These are phyloP conservation scores for Drosophila yakuba DNA, from an alignment of 1,140 invertebrate genomes.

Conservation along the genomic window DNA sequence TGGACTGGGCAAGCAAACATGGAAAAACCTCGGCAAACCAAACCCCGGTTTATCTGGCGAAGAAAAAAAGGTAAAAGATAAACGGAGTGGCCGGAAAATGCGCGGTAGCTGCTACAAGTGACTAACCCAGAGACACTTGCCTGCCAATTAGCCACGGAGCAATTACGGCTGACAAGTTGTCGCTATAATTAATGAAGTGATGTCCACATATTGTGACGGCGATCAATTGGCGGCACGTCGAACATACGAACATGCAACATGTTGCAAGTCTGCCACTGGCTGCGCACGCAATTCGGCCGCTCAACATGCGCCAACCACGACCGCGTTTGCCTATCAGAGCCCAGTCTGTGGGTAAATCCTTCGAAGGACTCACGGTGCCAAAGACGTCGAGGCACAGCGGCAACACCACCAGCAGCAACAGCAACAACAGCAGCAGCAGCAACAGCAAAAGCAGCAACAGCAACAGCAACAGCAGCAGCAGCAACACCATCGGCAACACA, in stretches of 20 bases:
- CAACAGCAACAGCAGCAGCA: conserved; percentile 15
- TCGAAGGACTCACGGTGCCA: not conserved
- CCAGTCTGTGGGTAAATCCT: no score
- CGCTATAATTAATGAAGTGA: conserved; percentile 46
- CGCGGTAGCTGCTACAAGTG: conserved; percentile 54
- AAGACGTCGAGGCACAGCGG: conserved; percentile 20
- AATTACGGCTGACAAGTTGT: conserved; percentile 46
- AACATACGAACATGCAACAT: conserved; percentile 33
- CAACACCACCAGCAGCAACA: conserved; percentile 9
- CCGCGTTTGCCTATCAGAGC: conserved; percentile 50
- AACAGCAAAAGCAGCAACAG: conserved; percentile 8
- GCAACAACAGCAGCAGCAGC: not conserved
- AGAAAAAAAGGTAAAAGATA: conserved; percentile 48
- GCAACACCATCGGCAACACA: conserved; percentile 36
- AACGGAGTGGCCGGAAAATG: conserved; percentile 37
- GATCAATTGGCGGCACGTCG: conserved; percentile 45
- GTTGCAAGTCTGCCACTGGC: conserved; percentile 47
- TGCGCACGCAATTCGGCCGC: conserved; percentile 44
- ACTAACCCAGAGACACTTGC: conserved; percentile 6
- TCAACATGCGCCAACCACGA: conserved; percentile 32
- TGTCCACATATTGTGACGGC: conserved; percentile 37
- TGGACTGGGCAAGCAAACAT: conserved; percentile 41
- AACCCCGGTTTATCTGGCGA: conserved; percentile 63
- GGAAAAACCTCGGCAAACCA: conserved; percentile 53
- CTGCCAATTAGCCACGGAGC: conserved; percentile 36